Evolutionary conservation across 2,888 invertebrate genomes (phyloP), one percentile per base, ranked within the genome.

Genomic region (Molanna angustata): DNA sequence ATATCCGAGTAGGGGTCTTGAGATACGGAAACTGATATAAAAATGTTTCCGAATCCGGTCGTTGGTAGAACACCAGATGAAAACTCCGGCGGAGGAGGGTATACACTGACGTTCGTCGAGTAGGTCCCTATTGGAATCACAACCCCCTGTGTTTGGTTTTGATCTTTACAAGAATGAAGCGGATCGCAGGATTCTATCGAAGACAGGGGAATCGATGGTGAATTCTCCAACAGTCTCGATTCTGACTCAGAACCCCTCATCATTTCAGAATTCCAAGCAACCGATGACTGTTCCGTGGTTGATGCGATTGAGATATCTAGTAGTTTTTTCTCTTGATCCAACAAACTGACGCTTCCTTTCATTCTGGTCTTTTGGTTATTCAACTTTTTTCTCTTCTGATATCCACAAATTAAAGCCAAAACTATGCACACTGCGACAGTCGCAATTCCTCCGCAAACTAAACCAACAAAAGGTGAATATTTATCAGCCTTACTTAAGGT

Each of bases 241-340:
- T 79, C 78, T 4, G 78, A 72, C 44, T 74, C 80, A 32, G 82
- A 73, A 53, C 41, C 47, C 37, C 80, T 80, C 37, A 78, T 71
- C 44, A 73, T 73, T 41, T 73, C 73, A 52, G 76, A 75, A 61
- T 78, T 78, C 49, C 76, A 78, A 1, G 61, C 62, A 2, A 61
- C 61, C 1, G 73, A 71, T 6, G 79, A 79, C 4, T 80, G 72
- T 58, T 81, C 81, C 20, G 81, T 81, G 1, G 84, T 85, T 4
- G 85, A 85, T 11, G 85, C 85, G 31, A 85, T 85, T 60, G 85
- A 85, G 19, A 86, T 78, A 60, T 86, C 86, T 50, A 87, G 70
- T 39, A 87, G 70, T 64, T 86, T 85, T 69, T 87, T 86, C 64
- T 87, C 86, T 68, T 87, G 87, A 62, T 88, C 87, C 33, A 84